Evolutionary conservation across 2,113 vertebrate species (phyloP).

Genomic region (Limnothrissa miodon): DNA sequence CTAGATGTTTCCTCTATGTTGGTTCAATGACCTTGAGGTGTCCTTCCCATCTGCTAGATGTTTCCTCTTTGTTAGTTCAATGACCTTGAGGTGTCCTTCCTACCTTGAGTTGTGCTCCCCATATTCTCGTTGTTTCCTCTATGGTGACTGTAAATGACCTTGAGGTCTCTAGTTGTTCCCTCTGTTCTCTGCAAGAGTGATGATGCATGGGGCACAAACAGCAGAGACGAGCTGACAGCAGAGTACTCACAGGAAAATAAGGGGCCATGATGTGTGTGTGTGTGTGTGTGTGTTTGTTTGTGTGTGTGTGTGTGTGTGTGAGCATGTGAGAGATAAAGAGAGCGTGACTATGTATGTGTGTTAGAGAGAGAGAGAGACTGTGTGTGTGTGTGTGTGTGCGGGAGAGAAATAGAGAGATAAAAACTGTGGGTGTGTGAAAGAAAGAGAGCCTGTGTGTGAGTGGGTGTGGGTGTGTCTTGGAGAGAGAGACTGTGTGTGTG

Average conservation of each 20-base stretch:
- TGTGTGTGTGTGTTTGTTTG: constrained; percentile 8
- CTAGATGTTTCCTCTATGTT: too few relatives aligned
- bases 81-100: constrained; percentile 1
- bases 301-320: constrained; percentile 14
- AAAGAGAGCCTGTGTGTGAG: not conserved
- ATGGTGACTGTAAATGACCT: not conserved
- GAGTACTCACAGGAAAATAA: constrained; percentile 4
- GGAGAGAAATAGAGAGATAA: not conserved
- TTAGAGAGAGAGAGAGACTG: not conserved
- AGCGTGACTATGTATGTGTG: not conserved
- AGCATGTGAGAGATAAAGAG: not conserved
- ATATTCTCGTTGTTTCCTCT: too few relatives aligned
- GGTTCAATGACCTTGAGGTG: not conserved
- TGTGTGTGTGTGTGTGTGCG: constrained; percentile 13
- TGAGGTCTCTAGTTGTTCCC: not conserved
- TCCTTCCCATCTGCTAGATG: not conserved
- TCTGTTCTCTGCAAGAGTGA: not conserved
- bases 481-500: not conserved
- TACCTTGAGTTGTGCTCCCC: too few relatives aligned
- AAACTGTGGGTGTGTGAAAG: not conserved
- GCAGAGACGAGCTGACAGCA: not conserved
- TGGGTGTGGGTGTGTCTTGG: not conserved
- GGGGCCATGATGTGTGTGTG: not conserved
- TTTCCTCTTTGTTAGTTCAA: not conserved
- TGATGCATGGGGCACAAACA: not conserved